A percentile compares a stretch with the other conserved stretches of the same genome.
phyloP scores from a whole-genome alignment of 92 coral and sea anemone species.

The Phenganax stokvisi region DNA sequence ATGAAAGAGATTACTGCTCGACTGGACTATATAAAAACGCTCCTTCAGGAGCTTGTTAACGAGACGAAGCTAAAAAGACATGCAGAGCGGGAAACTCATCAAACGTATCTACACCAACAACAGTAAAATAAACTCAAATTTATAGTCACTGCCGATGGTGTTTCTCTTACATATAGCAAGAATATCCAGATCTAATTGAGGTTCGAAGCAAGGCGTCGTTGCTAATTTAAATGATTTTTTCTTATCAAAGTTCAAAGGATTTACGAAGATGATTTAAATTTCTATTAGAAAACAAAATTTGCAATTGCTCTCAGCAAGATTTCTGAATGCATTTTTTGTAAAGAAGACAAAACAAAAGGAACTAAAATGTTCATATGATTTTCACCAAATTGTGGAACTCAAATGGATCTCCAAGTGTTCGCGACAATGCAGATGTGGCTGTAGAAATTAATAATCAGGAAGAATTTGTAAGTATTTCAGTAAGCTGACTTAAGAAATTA shows the following conservation, averaged over 20 bases:
- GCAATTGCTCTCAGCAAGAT: too few relatives aligned
- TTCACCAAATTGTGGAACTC: not conserved
- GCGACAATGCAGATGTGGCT: not conserved
- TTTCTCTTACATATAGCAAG: too few relatives aligned
- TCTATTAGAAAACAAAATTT: too few relatives aligned
- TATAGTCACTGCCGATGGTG: too few relatives aligned
- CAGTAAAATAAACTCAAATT: too few relatives aligned
- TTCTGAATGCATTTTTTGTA: not conserved
- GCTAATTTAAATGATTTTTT: not conserved
- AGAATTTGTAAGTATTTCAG: not conserved
- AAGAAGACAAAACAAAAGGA: not conserved
- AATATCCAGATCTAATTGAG: too few relatives aligned
- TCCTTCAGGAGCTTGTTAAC: not conserved
- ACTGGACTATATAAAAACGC: not conserved
- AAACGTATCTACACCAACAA: not conserved
- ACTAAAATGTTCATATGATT: not conserved
- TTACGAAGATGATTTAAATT: too few relatives aligned
- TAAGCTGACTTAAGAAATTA: not conserved
- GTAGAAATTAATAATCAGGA: not conserved
- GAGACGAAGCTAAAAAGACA: not conserved
- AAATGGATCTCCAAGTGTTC: not conserved
- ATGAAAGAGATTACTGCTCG: not conserved
- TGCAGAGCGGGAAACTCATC: not conserved
- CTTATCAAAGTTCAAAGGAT: too few relatives aligned
- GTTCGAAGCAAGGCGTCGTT: not conserved